Evolutionary conservation across 1,140 invertebrate genomes (phyloP).

Genomic region (Pseudomyrmex concolor): DNA sequence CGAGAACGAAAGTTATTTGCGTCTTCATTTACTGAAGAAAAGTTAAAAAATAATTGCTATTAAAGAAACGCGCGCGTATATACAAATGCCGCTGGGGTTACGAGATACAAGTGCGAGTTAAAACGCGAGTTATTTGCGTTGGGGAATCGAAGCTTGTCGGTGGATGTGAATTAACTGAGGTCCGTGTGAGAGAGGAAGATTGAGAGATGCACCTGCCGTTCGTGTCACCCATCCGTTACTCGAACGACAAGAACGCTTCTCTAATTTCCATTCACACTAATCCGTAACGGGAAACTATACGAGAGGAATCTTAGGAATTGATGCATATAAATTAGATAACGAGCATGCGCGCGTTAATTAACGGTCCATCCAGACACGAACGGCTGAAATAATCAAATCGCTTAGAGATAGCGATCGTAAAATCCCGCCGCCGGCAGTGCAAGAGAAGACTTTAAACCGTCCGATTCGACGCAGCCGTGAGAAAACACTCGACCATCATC

Average conservation of each 20-base stretch:
- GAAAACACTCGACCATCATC: slow-evolving; percentile 16
- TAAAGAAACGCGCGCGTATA: slow-evolving; percentile 34
- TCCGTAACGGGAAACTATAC: slow-evolving; percentile 41
- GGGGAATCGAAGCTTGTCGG: slow-evolving; percentile 56
- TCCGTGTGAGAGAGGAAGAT: slow-evolving; percentile 48
- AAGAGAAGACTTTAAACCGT: not conserved
- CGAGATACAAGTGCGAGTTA: slow-evolving; percentile 50
- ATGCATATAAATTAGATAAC: slow-evolving; percentile 41
- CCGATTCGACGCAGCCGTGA: slow-evolving; percentile 24
- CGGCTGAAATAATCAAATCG: slow-evolving; percentile 12
- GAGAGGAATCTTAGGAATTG: slow-evolving; percentile 39
- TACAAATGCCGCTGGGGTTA: slow-evolving; percentile 34
- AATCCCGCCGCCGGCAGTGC: not conserved
- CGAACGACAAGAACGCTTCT: slow-evolving; percentile 60
- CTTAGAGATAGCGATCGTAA: not conserved
- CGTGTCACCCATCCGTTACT: slow-evolving; percentile 61
- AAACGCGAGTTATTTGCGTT: slow-evolving; percentile 53
- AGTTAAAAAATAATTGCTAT: slow-evolving; percentile 44
- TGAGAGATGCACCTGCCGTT: slow-evolving; percentile 64
- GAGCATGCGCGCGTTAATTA: slow-evolving; percentile 46
- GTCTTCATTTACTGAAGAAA: not conserved
- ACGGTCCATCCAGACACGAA: not conserved
- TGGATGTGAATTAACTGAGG: slow-evolving; percentile 62
- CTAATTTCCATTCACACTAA: slow-evolving; percentile 65
- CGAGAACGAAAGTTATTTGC: slow-evolving; percentile 28